These are phyloP conservation scores for Zele albiditarsus DNA, from an alignment of 2,888 invertebrate genomes.

Conservation along the genomic window DNA sequence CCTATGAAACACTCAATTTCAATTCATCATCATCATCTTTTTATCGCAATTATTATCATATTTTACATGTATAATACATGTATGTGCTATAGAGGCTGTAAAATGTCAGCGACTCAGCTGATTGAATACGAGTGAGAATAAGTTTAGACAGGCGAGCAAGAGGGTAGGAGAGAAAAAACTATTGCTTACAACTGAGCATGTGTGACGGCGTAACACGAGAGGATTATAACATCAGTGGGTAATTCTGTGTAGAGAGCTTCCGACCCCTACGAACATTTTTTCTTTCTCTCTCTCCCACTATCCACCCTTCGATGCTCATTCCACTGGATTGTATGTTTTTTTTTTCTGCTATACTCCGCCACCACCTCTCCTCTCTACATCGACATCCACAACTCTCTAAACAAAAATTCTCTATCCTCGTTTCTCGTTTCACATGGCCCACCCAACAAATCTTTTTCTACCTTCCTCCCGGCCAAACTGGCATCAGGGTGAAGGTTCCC, in stretches of 20 bases:
- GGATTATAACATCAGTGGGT: conserved; percentile 73
- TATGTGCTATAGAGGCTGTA: conserved; percentile 49
- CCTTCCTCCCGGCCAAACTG: conserved; percentile 11
- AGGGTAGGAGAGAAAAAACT: conserved; percentile 57
- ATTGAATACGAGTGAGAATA: conserved; percentile 45
- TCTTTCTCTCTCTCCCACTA: conserved; percentile 28
- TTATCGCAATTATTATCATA: neutral
- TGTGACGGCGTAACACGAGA: conserved; percentile 71
- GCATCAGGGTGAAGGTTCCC: conserved; percentile 46
- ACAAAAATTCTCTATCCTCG: conserved; percentile 30
- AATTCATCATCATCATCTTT: neutral
- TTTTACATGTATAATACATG: no score
- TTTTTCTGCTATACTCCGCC: conserved; percentile 51
- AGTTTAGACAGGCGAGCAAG: conserved; percentile 22
- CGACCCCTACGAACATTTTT: conserved; percentile 47
- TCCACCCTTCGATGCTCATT: conserved; percentile 66
- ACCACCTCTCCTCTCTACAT: conserved; percentile 33
- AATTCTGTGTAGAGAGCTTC: conserved; percentile 61
- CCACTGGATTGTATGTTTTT: conserved; percentile 67
- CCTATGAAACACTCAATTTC: neutral
- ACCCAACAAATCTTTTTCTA: conserved; percentile 10
- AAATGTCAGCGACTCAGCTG: conserved; percentile 58
- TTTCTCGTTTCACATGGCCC: conserved; percentile 28
- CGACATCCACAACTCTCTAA: conserved; percentile 7
- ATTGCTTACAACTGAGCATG: conserved; percentile 66